A percentile compares a stretch with the other conserved stretches of the same genome.
These are phyloP conservation scores for Lasioglossum oenotherae DNA, from an alignment of 2,888 invertebrate species.

Conservation along the genomic window DNA sequence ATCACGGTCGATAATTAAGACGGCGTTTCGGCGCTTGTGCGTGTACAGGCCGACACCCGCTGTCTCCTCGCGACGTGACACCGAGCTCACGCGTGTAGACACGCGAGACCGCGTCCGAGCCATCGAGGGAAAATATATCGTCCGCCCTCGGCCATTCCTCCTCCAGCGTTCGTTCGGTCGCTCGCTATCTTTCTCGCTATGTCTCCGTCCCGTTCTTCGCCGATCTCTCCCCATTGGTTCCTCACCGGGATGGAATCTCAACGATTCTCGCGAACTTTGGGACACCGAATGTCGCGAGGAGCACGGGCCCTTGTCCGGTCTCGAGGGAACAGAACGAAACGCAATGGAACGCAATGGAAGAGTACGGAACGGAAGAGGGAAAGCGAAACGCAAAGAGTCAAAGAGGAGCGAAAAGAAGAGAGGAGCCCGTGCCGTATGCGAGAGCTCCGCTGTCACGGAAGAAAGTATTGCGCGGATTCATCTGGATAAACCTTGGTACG, in stretches of 20 bases:
- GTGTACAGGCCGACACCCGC: constrained; percentile 75
- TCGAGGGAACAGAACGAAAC: neutral
- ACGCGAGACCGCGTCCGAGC: constrained; percentile 71
- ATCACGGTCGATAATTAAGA: constrained; percentile 78
- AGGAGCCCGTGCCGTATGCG: constrained; percentile 55
- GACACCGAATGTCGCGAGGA: constrained; percentile 49
- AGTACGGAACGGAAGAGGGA: neutral
- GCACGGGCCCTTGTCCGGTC: constrained; percentile 25
- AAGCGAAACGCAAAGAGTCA: neutral
- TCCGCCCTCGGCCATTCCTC: constrained; percentile 45
- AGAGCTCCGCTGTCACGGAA: constrained; percentile 57
- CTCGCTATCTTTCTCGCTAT: neutral
- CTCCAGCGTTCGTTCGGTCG: constrained; percentile 20
- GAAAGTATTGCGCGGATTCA: constrained; percentile 72
- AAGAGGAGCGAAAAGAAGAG: neutral
- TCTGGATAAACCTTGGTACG: constrained; percentile 68
- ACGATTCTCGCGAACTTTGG: constrained; percentile 58
- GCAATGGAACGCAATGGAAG: neutral
- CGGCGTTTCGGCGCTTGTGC: constrained; percentile 69
- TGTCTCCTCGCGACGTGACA: constrained; percentile 78
- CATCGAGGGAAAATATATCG: constrained; percentile 61
- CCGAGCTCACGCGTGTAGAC: constrained; percentile 72
- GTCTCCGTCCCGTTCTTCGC: neutral
- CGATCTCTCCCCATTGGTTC: constrained; percentile 6
- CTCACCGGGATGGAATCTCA: constrained; percentile 55